Conservation (phyloP, 2,888 invertebrate genomes). For the Lasioglossum malachurum region DNA sequence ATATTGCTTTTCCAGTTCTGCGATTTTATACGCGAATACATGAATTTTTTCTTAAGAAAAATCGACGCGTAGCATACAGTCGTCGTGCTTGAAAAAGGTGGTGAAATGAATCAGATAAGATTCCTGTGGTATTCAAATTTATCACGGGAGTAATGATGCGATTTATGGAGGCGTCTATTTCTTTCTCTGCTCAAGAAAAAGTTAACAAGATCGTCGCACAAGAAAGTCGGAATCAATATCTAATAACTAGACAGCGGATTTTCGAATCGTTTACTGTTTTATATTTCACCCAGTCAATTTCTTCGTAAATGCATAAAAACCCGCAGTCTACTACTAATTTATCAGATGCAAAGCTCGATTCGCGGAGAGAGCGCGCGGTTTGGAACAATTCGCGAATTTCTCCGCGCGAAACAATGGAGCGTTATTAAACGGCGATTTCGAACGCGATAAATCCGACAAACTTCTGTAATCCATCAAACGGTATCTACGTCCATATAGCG, state of each 20-base stretch:
- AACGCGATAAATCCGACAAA: background rate
- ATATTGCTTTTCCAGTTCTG: background rate
- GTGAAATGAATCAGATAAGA: background rate
- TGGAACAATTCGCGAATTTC: conserved; percentile 17
- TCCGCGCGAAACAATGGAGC: background rate
- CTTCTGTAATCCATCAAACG: background rate
- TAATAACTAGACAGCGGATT: too few relatives aligned
- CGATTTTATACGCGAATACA: background rate
- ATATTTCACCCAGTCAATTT: too few relatives aligned
- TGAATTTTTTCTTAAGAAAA: background rate
- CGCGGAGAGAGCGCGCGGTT: conserved; percentile 15
- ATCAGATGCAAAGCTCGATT: conserved; percentile 17
- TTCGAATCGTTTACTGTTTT: too few relatives aligned
- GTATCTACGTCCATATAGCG: background rate
- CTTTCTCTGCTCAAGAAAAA: background rate
- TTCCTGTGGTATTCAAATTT: background rate
- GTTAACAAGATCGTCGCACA: background rate
- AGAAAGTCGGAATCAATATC: too few relatives aligned
- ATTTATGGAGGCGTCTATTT: background rate
- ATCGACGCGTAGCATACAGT: background rate
- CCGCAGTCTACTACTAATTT: background rate
- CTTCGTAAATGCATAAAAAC: too few relatives aligned
- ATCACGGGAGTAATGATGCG: background rate
- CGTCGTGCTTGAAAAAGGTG: background rate
- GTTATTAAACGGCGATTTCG: conserved; percentile 1